Evolutionary conservation across 2,888 invertebrate species (phyloP), one percentile per base, ranked within the genome.

Genomic region (Rhagophthalmus giganteus): DNA sequence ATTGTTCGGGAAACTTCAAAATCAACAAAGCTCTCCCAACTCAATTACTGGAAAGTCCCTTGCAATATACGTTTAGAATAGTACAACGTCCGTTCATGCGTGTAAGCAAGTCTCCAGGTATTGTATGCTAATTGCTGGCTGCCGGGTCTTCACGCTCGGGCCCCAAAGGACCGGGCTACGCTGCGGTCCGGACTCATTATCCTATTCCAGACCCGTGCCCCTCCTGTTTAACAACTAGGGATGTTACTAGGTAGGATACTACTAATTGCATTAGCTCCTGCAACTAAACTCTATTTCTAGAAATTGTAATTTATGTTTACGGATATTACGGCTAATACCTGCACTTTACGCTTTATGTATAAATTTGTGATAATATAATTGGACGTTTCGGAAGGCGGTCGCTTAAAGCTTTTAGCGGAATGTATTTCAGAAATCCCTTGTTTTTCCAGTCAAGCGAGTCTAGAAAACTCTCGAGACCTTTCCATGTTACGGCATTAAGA

Each of bases 251-350:
- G 44, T 51, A 59, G 65, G 63, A 66, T 68, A 64, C 61, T 60
- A 59, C 64, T 70, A 70, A 71, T 70, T 69, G 64, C 68, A 65
- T 70, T 68, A 67, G 59, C 63, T 60, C 56, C 64, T 63, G 60
- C 62, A 60, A 60, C 62, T 62, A 57, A 68, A 67, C 61, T 61
- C 61, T 63, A 59, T 64, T 64, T 59, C 58, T 57, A 58, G 57
- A 60, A 63, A 64, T 65, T 62, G 64, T 58, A 63, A 63, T 66
- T 66, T 66, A 53, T 64, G 63, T 63, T 60, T 62, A 59, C 54
- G 45, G 20, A 42, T 30, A 49, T 41, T 26, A 30, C 27, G 12
- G 24, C 10, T 41, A 42, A 49, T 42, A 32, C 34, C 7, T 20
- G 6, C 11, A 34, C 13, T 32, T 32, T n/a, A n/a, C n/a, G 15